A percentile compares a stretch with the other conserved stretches of the same genome.
Evolutionary conservation across 2,888 invertebrate genomes (phyloP).

Genomic region (Parnassius mnemosyne): DNA sequence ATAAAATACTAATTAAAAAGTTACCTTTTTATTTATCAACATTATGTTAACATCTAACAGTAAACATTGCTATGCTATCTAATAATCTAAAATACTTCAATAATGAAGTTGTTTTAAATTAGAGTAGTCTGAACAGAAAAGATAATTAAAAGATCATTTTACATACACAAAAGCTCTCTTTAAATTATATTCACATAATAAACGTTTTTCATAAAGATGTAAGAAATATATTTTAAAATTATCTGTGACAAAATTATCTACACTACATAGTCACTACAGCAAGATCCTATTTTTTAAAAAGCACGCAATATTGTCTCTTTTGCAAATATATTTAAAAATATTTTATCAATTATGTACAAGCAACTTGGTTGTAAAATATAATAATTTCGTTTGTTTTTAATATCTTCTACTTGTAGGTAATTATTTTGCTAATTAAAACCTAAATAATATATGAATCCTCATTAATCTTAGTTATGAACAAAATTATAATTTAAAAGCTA

Average conservation of each 20-base stretch:
- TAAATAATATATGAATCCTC: conserved; percentile 4
- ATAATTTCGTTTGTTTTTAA: no score
- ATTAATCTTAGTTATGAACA: neutral
- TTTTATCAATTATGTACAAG: conserved; percentile 28
- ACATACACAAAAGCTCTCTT: no score
- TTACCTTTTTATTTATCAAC: conserved; percentile 59
- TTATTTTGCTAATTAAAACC: conserved; percentile 28
- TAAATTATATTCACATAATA: no score
- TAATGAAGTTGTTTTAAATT: conserved; percentile 9
- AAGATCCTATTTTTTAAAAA: conserved; percentile 49
- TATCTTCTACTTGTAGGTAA: neutral
- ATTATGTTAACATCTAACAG: conserved; percentile 65
- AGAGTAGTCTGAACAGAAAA: no score
- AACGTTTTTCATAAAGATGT: no score
- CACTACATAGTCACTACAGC: conserved; percentile 30
- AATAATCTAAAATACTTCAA: conserved; percentile 29
- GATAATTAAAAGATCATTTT: no score
- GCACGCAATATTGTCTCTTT: conserved; percentile 68
- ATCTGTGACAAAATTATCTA: conserved; percentile 24
- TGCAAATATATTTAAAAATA: conserved; percentile 24
- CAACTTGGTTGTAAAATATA: neutral
- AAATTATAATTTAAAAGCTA: neutral
- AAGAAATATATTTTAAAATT: neutral
- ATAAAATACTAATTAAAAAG: neutral
- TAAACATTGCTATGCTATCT: conserved; percentile 53